phyloP scores from a whole-genome alignment of 2,888 invertebrate genomes.

The Pecten maximus region DNA sequence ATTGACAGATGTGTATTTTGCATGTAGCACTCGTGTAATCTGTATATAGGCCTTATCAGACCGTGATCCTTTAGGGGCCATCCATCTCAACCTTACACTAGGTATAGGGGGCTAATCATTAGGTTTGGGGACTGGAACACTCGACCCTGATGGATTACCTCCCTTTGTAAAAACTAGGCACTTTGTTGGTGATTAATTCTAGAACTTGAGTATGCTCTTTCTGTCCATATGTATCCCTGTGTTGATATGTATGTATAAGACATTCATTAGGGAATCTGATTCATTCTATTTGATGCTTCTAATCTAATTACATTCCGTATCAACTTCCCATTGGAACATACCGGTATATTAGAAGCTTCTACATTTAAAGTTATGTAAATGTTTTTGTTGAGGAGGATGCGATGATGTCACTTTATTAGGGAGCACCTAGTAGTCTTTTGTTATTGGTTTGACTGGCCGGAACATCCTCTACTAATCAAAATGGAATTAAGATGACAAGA shows the following conservation, averaged over 20 bases:
- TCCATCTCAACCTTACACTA: neutral
- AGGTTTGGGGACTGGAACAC: neutral
- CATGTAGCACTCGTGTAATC: neutral
- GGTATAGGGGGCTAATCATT: neutral
- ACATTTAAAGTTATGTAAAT: neutral
- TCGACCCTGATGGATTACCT: neutral
- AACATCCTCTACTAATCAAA: constrained; percentile 13
- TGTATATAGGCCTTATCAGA: neutral
- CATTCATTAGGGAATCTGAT: neutral
- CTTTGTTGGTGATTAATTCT: neutral
- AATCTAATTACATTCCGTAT: neutral
- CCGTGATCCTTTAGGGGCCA: neutral
- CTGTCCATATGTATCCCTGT: neutral
- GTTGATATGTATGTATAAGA: neutral
- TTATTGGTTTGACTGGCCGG: neutral
- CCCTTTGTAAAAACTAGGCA: constrained; percentile 9
- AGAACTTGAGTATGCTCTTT: neutral
- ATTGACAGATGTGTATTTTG: constrained; percentile 20
- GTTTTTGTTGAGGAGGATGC: neutral
- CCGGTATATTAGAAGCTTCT: neutral
- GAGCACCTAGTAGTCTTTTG: neutral
- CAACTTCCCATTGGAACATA: neutral
- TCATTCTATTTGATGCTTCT: neutral
- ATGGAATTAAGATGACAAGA: constrained; percentile 2
- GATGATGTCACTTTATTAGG: neutral